These are phyloP conservation scores for Leptatherina wallacei DNA, from an alignment of 2,797 vertebrate species.

Conservation along the genomic window DNA sequence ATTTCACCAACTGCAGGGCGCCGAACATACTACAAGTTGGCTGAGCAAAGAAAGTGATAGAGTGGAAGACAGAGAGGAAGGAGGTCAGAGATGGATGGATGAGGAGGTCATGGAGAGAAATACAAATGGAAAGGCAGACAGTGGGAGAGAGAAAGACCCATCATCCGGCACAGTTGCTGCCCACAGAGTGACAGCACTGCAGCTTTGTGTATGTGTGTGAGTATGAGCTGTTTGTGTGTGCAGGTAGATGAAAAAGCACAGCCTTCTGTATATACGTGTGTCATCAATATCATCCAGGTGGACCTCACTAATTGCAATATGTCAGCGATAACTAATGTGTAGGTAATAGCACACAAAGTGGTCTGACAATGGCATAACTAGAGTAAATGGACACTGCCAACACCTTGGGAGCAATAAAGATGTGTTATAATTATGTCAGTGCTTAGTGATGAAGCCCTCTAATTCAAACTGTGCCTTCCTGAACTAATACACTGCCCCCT, in stretches of 20 bases:
- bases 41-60: constrained; percentile 50
- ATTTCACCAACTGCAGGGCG: constrained; percentile 22
- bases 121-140: constrained; percentile 69
- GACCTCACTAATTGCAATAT: constrained; percentile 77
- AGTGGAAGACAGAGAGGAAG: constrained; percentile 40
- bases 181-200: constrained; percentile 60
- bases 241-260: constrained; percentile 35
- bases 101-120: constrained; percentile 54
- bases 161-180: constrained; percentile 57
- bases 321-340: constrained; percentile 76
- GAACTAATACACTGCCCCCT: constrained; percentile 43
- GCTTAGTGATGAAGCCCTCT: constrained; percentile 49
- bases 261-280: constrained; percentile 59
- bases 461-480: constrained; percentile 26
- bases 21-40: constrained; percentile 25
- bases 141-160: constrained; percentile 61
- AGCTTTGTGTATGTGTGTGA: constrained; percentile 16
- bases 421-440: constrained; percentile 70
- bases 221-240: constrained; percentile 17
- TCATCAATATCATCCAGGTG: constrained; percentile 66
- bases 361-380: constrained; percentile 72
- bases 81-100: constrained; percentile 67
- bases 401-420: constrained; percentile 57
- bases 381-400: constrained; percentile 65
- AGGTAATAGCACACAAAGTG: constrained; percentile 56